Evolutionary conservation across 2,797 vertebrate species (phyloP).

Genomic region (Acanthurus tractus): DNA sequence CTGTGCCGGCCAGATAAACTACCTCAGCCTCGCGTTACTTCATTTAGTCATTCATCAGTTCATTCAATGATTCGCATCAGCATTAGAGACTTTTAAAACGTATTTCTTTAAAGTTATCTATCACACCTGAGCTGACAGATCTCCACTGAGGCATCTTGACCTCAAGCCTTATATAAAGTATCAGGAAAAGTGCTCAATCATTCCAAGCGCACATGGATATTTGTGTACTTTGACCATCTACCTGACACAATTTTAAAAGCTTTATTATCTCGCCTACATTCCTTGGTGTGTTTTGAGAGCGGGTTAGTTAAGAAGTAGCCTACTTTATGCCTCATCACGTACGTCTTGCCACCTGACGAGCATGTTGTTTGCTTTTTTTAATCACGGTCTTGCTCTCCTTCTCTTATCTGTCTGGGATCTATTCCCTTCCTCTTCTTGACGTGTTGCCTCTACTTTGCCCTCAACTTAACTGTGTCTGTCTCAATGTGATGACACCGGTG

Average conservation of each 20-base stretch:
- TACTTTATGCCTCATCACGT: neutral
- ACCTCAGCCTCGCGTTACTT: neutral
- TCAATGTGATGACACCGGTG: slow-evolving; percentile 1
- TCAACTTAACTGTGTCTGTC: neutral
- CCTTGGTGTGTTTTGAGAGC: neutral
- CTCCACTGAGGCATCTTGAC: slow-evolving; percentile 15
- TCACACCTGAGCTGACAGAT: neutral
- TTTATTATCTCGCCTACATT: slow-evolving; percentile 4
- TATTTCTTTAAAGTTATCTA: neutral
- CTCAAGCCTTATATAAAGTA: slow-evolving; percentile 14
- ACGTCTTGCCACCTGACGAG: too few species aligned
- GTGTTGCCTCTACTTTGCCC: neutral
- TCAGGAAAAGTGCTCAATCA: slow-evolving; percentile 26
- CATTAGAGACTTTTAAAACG: neutral
- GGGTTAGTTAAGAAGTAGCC: neutral
- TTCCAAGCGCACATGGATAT: slow-evolving; percentile 3
- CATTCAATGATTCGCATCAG: neutral
- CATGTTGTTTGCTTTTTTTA: neutral
- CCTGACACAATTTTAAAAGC: slow-evolving; percentile 17
- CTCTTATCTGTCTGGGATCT: neutral
- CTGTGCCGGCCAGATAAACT: neutral
- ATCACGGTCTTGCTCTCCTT: neutral
- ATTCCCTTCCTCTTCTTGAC: neutral
- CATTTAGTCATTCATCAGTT: neutral
- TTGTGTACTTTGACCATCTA: slow-evolving; percentile 50